These are phyloP conservation scores for Schizothorax lantsangensis DNA, from an alignment of 2,797 vertebrate species.

Conservation along the genomic window DNA sequence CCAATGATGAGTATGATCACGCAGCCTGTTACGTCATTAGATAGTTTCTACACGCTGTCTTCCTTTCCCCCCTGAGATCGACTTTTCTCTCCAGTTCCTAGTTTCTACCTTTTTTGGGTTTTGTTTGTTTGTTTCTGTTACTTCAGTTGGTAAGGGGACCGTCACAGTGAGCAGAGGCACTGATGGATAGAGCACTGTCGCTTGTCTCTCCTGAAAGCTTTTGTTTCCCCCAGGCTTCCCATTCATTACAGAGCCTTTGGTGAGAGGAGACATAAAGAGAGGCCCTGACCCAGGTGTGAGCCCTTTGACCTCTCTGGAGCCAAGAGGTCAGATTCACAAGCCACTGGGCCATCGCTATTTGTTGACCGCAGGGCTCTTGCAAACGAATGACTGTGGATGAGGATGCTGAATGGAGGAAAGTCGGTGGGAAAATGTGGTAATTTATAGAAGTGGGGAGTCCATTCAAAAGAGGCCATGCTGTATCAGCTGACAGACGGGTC, in stretches of 20 bases:
- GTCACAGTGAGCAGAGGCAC: slow-evolving; percentile 84
- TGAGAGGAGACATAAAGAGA: slow-evolving; percentile 90
- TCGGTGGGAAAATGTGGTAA: slow-evolving; percentile 94
- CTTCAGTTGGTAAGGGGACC: slow-evolving; percentile 57
- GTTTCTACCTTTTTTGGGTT: slow-evolving; percentile 76
- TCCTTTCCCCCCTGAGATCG: slow-evolving; percentile 50
- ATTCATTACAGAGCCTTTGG: slow-evolving; percentile 98
- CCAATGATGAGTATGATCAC: slow-evolving; percentile 54
- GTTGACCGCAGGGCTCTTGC: slow-evolving; percentile 80
- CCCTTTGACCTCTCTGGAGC: slow-evolving; percentile 94
- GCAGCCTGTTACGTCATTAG: slow-evolving; percentile 51
- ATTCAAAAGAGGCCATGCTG: slow-evolving; percentile 91
- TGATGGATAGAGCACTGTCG: slow-evolving; percentile 95
- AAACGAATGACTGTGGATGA: slow-evolving; percentile 81
- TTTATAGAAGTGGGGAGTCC: slow-evolving; percentile 92
- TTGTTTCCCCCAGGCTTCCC: slow-evolving; percentile 86
- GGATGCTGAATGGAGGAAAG: slow-evolving; percentile 81
- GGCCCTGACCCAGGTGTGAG: slow-evolving; percentile 87
- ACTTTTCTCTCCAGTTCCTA: slow-evolving; percentile 64
- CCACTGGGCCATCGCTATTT: slow-evolving; percentile 87
- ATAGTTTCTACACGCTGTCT: slow-evolving; percentile 58
- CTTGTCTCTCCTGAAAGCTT: slow-evolving; percentile 91
- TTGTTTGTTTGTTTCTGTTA: slow-evolving; percentile 57
- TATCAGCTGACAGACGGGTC: slow-evolving; percentile 96
- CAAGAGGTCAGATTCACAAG: slow-evolving; percentile 87